Evolutionary conservation across 2,113 vertebrate species (phyloP), one percentile per base, ranked within the genome.

Genomic region (Melozone crissalis): DNA sequence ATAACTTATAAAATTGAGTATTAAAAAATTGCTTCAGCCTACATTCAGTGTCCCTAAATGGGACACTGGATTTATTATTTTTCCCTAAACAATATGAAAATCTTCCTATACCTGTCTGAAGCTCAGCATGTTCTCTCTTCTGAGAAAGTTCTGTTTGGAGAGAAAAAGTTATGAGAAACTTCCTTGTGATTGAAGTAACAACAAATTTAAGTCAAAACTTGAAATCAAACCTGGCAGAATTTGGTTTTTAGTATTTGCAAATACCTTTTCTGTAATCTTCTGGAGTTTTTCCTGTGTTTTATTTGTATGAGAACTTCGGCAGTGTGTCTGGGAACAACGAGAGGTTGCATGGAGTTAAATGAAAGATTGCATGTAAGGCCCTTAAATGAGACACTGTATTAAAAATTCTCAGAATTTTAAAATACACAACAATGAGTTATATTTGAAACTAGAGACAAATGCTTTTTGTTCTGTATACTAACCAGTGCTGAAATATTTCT

Each of bases 401-500:
- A 62, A 37, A 87, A 77, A 17, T 78, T 74, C 51, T 78, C 17
- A 30, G n/a, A 74, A 51, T 24, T 76, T 28, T 68, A 24, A 59
- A 83, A 54, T 83, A 24, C 4, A 5, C 8, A 55, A 5, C 12
- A 18, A 0, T 41, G 8, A 65, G 23, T 55, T 66, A 9, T 39
- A 28, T 84, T 86, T 88, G 69, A 57, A 87, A 35, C 39, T 59
- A 44, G 59, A 67, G 49, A 19, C 17, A 67, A 47, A 30, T 77
- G 35, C 30, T 61, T 77, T 4, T 41, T 89, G 27, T 79, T 78
- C 20, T 61, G 11, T 77, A 13, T 46, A 22, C 8, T 92, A 84
- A 93, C 61, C 39, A 62, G 33, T 55, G 28, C 55, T 73, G 41
- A 87, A 66, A 67, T 94, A 77, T 58, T 96, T 94, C 96, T 72